These are phyloP conservation scores for Melieria omissa DNA, from an alignment of 2,888 invertebrate species.

Conservation along the genomic window DNA sequence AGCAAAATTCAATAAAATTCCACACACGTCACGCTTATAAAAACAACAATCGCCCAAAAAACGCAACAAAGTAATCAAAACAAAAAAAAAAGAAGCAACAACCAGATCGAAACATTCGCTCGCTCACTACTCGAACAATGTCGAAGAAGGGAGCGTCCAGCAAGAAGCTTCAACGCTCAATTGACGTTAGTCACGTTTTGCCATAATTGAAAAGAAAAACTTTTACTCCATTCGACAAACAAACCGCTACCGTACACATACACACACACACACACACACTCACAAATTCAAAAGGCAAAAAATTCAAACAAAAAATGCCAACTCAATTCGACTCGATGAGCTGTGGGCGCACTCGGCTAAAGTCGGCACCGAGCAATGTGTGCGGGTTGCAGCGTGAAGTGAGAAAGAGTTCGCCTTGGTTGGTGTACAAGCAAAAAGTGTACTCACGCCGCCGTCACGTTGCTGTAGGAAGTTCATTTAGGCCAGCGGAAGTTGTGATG, in stretches of 20 bases:
- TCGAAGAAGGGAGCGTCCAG: background rate
- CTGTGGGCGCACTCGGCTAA: background rate
- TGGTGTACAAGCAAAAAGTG: background rate
- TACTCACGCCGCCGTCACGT: background rate
- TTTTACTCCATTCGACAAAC: slow-evolving; percentile 3
- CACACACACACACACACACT: background rate
- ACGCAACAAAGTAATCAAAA: slow-evolving; percentile 19
- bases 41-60: background rate
- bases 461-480: slow-evolving; percentile 12
- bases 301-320: background rate
- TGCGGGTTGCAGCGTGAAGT: slow-evolving; percentile 1
- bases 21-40: slow-evolving; percentile 16
- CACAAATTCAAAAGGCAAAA: too few relatives aligned
- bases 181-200: slow-evolving; percentile 26
- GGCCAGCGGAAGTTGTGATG: slow-evolving; percentile 17
- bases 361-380: background rate
- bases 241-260: background rate
- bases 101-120: slow-evolving; percentile 15
- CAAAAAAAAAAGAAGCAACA: background rate
- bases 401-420: background rate
- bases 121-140: background rate
- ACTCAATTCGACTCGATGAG: slow-evolving; percentile 2
- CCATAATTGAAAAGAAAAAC: slow-evolving; percentile 30
- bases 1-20: slow-evolving; percentile 1
- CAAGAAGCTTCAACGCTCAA: background rate